Conservation (phyloP, 2,888 invertebrate genomes). For the Thalpophila matura region DNA sequence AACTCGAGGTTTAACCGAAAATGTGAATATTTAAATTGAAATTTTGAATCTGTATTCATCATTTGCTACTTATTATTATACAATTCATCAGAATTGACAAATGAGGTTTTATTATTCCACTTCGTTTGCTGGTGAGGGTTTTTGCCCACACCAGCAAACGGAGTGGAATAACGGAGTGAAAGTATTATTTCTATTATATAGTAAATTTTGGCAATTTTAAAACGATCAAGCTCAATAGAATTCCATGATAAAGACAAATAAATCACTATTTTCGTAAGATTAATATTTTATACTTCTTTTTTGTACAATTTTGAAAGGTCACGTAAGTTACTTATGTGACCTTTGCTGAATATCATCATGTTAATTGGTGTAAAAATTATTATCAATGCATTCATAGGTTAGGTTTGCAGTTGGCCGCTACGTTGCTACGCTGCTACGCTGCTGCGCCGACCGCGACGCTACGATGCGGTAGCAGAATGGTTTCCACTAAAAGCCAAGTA, state of each 20-base stretch:
- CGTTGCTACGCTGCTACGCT: conserved; percentile 16
- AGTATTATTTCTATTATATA: too few relatives aligned
- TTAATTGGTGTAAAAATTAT: background rate
- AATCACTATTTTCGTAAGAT: background rate
- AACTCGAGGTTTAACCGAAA: conserved; percentile 15
- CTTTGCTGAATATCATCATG: background rate
- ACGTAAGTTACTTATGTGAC: too few relatives aligned
- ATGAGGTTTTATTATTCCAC: conserved; percentile 53
- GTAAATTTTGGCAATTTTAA: too few relatives aligned
- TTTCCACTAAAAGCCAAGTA: conserved; percentile 41
- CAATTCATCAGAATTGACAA: conserved; percentile 37
- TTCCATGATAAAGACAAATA: background rate
- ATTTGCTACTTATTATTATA: conserved; percentile 34
- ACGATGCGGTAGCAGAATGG: conserved; percentile 11
- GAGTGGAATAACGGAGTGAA: too few relatives aligned
- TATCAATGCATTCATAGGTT: background rate
- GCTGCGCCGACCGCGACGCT: too few relatives aligned
- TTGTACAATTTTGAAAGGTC: background rate
- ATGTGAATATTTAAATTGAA: conserved; percentile 36
- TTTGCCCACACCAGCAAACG: too few relatives aligned
- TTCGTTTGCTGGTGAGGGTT: conserved; percentile 42
- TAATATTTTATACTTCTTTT: background rate
- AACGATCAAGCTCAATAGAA: conserved; percentile 7
- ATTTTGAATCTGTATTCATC: conserved; percentile 39
- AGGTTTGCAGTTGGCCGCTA: conserved; percentile 4